Percentiles rank a stretch among this genome's conserved stretches.
These are phyloP conservation scores for Zaprionus lineosus DNA, from an alignment of 2,888 invertebrate genomes.

Conservation along the genomic window DNA sequence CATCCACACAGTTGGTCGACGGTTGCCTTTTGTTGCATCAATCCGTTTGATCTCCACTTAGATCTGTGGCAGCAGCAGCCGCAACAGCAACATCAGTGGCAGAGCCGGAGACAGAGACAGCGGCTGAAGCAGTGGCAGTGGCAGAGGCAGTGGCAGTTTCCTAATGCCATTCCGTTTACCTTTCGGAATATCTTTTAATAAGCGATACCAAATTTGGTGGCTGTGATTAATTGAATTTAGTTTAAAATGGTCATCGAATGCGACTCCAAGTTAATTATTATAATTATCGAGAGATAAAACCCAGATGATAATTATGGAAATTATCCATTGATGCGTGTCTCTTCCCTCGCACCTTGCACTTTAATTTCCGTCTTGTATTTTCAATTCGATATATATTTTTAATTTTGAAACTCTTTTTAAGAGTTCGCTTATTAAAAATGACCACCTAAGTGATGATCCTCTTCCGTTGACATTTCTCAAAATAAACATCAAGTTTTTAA, in stretches of 20 bases:
- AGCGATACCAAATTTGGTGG: constrained; percentile 57
- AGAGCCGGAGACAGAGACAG: constrained; percentile 20
- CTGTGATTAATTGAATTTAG: constrained; percentile 65
- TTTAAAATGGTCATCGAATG: constrained; percentile 44
- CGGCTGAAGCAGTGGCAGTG: constrained; percentile 22
- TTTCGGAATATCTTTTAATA: constrained; percentile 36
- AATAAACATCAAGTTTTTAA: no score
- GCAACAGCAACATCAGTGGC: constrained; percentile 18
- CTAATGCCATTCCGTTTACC: constrained; percentile 44
- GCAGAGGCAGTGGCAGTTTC: constrained; percentile 27
- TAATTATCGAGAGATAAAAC: constrained; percentile 13
- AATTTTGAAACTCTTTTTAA: no score
- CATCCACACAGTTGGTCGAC: constrained; percentile 30
- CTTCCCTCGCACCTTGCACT: constrained; percentile 2
- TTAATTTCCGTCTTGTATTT: constrained; percentile 7
- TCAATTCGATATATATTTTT: no score
- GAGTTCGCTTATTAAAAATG: no score
- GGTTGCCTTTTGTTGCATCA: constrained; percentile 64
- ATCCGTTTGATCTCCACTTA: constrained; percentile 74
- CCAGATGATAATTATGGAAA: constrained; percentile 10
- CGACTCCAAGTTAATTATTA: constrained; percentile 16
- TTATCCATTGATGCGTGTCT: neutral
- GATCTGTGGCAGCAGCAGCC: constrained; percentile 3
- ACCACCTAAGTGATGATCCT: no score
- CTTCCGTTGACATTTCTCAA: no score